Evolutionary conservation across 2,888 invertebrate species (phyloP), one percentile per base, ranked within the genome.

Genomic region (Halictus quadricinctus): DNA sequence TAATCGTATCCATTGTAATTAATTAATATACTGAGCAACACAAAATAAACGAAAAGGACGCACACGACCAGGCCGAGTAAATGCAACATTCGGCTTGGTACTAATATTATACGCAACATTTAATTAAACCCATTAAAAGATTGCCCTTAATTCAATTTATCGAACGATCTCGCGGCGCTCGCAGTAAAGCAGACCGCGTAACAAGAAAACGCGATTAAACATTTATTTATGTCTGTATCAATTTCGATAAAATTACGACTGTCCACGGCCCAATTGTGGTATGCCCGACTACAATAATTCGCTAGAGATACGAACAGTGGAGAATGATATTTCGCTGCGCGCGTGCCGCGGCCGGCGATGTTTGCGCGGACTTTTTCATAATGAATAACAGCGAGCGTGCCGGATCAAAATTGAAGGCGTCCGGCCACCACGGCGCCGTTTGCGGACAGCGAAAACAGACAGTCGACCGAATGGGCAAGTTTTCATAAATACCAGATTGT

Each of bases 211-310:
- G 0, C 25, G 29, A 76, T 25, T 64, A 25, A 75, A 72, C 43
- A 48, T 79, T 75, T 75, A 75, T 79, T 82, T 72, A 64, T 54
- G 8, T 15, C 60, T 64, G 50, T 70, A 70, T 81, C 82, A 76
- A 83, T 81, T 81, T 58, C 66, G 41, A 69, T 69, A 18, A 46
- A 81, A 81, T 73, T 76, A 73, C 73, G 29, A 46, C 64, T 58
- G 70, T 41, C 21, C 29, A 58, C 41, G 10, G 29, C 8, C 8
- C 66, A 66, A 66, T 66, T 66, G 54, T 8, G 15, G 29, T 54
- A 54, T 15, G 43, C 7, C 43, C 10, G 46, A 25, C 72, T 83
- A 54, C 54, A 54, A 76, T 83, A 81, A 83, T 81, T 83, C 18
- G 18, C 8, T 36, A n/a, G 41, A 69, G 58, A 73, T 66, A 60